Percentiles rank a stretch among this genome's conserved stretches.
These are phyloP conservation scores for Eidolon dupreanum DNA, from an alignment of 2,797 vertebrate genomes.

Conservation along the genomic window DNA sequence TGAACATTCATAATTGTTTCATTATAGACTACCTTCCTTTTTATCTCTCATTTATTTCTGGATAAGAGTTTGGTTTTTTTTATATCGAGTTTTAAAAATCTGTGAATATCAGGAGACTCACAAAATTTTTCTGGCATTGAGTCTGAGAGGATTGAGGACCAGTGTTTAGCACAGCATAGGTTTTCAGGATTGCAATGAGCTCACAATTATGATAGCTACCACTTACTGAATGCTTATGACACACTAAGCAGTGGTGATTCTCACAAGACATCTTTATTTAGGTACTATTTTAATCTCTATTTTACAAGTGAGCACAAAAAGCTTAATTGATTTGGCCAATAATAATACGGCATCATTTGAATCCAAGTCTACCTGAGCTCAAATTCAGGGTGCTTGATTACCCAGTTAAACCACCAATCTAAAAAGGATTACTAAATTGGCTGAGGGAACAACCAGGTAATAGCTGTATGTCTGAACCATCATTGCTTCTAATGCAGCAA, in stretches of 20 bases:
- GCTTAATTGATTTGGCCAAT: background rate
- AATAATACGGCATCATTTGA: background rate
- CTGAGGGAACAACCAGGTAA: background rate
- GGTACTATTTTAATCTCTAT: background rate
- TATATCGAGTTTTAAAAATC: background rate
- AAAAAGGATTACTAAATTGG: background rate
- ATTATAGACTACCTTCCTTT: background rate
- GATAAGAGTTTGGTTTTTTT: background rate
- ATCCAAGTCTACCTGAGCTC: background rate
- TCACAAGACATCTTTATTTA: background rate
- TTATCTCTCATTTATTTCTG: background rate
- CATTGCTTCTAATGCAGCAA: background rate
- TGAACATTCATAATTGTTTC: background rate
- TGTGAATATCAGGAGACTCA: background rate
- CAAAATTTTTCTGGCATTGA: background rate
- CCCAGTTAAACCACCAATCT: background rate
- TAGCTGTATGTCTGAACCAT: background rate
- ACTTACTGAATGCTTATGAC: background rate
- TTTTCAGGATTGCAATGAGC: background rate
- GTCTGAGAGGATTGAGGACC: background rate
- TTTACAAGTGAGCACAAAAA: background rate
- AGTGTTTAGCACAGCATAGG: background rate
- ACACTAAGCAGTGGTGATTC: background rate
- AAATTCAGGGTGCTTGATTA: background rate
- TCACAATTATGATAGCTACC: background rate